phyloP scores from a whole-genome alignment of 1,140 invertebrate species.

The Drosophila auraria region DNA sequence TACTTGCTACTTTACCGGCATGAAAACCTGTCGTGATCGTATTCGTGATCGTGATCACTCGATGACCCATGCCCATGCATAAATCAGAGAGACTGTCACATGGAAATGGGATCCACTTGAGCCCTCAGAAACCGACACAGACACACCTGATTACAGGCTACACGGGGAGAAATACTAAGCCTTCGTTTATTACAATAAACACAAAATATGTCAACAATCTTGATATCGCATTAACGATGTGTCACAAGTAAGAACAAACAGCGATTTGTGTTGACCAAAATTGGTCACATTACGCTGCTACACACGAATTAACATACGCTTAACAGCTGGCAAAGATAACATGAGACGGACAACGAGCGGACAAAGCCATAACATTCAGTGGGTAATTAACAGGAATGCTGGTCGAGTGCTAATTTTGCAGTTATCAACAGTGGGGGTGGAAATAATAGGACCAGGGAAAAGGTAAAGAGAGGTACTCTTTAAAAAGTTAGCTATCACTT shows the following conservation, averaged over 20 bases:
- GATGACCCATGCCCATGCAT: constrained; percentile 33
- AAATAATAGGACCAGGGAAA: neutral
- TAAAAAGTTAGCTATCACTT: too few species aligned
- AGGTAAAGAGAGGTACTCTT: too few species aligned
- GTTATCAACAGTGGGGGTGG: constrained; percentile 9
- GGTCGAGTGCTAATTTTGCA: constrained; percentile 1
- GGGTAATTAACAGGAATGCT: constrained; percentile 14
- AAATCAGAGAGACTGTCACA: constrained; percentile 35
- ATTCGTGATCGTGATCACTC: constrained; percentile 45
- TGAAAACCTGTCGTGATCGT: constrained; percentile 59
- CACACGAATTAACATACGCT: constrained; percentile 21
- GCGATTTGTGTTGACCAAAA: constrained; percentile 24
- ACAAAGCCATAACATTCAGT: constrained; percentile 8
- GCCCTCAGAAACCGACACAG: constrained; percentile 9
- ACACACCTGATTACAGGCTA: constrained; percentile 8
- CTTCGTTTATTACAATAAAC: neutral
- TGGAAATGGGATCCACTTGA: constrained; percentile 28
- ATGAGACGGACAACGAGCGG: neutral
- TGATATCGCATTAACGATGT: constrained; percentile 2
- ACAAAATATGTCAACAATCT: neutral
- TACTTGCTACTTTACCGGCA: constrained; percentile 28
- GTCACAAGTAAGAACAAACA: constrained; percentile 13
- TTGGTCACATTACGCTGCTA: constrained; percentile 15
- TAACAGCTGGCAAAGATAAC: constrained; percentile 15
- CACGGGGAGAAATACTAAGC: constrained; percentile 7